Evolutionary conservation across 2,797 vertebrate species (phyloP).

Genomic region (Fistularia commersonii): DNA sequence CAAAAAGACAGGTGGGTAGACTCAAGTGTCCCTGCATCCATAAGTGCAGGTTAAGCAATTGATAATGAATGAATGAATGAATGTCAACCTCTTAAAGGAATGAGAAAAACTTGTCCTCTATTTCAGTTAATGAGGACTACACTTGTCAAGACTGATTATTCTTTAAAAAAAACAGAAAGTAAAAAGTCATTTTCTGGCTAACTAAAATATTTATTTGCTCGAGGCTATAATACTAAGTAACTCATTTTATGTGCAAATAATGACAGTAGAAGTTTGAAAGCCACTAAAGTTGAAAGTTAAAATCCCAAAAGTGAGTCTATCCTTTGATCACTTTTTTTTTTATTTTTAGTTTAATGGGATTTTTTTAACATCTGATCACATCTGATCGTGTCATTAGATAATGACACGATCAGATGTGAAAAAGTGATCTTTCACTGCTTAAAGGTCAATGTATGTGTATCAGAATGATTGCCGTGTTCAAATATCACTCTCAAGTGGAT

Average conservation of each 20-base stretch:
- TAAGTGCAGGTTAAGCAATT: too few species aligned
- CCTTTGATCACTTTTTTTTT: conserved; percentile 4
- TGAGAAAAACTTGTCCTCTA: conserved; percentile 15
- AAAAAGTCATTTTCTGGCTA: conserved; percentile 47
- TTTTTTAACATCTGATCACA: too few species aligned
- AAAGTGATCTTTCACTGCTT: too few species aligned
- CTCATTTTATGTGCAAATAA: conserved; percentile 6
- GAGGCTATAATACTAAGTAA: conserved; percentile 21
- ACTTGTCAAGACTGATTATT: conserved; percentile 33
- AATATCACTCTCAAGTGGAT: too few species aligned
- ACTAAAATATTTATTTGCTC: conserved; percentile 45
- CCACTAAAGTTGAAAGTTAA: conserved; percentile 11
- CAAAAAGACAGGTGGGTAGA: too few species aligned
- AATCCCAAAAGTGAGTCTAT: conserved; percentile 3
- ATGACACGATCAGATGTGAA: too few species aligned
- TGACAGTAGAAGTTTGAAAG: conserved; percentile 5
- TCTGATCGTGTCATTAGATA: too few species aligned
- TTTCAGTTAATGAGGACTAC: conserved; percentile 23
- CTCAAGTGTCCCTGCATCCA: too few species aligned
- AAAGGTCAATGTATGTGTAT: too few species aligned
- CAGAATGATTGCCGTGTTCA: too few species aligned
- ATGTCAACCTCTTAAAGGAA: conserved; percentile 46
- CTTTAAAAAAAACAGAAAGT: conserved; percentile 29
- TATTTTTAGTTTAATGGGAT: neutral
- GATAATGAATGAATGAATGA: conserved; percentile 11